Evolutionary conservation across 2,113 vertebrate species (phyloP).

Genomic region (Esox niger): DNA sequence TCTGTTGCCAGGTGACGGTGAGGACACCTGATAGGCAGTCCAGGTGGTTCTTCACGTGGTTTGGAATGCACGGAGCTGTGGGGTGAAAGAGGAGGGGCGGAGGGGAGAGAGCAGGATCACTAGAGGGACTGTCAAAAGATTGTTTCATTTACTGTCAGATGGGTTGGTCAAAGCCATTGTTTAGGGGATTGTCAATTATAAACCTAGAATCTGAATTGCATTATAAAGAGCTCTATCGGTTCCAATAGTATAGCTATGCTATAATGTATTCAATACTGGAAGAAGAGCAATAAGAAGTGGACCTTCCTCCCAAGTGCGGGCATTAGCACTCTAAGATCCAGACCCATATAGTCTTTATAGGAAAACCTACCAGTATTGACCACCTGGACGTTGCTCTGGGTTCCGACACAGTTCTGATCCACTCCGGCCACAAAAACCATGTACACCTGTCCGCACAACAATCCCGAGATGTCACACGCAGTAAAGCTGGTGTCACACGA

Average conservation of each 20-base stretch:
- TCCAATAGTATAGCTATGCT: no score
- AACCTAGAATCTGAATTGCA: background rate
- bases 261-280: no score
- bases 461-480: constrained; percentile 55
- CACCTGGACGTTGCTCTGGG: constrained; percentile 49
- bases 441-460: constrained; percentile 71
- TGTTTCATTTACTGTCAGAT: no score
- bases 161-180: no score
- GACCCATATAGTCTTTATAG: background rate
- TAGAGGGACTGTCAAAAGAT: no score
- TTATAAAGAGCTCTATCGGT: background rate
- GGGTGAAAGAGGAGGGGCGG: background rate
- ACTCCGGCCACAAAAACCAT: constrained; percentile 59
- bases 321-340: no score
- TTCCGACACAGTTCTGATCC: constrained; percentile 59
- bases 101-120: background rate
- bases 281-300: no score
- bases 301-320: no score
- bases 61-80: constrained; percentile 71
- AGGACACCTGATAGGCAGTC: constrained; percentile 61
- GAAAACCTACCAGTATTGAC: constrained; percentile 61
- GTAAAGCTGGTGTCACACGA: constrained; percentile 60
- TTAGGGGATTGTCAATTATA: no score
- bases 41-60: constrained; percentile 47
- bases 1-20: constrained; percentile 68